Evolutionary conservation across 2,888 invertebrate species (phyloP).

Genomic region (Serripes groenlandicus): DNA sequence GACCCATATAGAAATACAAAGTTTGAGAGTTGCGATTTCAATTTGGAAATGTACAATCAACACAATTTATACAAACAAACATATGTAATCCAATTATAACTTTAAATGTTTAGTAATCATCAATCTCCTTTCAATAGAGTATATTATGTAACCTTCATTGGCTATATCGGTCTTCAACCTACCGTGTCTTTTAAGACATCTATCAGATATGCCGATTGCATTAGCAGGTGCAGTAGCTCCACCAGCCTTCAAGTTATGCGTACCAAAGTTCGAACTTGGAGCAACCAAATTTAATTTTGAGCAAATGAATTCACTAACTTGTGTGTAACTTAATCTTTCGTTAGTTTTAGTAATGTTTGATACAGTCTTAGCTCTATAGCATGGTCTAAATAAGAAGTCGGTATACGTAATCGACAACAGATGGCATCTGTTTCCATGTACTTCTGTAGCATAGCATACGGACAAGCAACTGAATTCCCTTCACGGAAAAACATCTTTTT

Average conservation of each 20-base stretch:
- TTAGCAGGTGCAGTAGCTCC: constrained; percentile 30
- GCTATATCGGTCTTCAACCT: constrained; percentile 37
- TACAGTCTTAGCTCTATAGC: constrained; percentile 7
- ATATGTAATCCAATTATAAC: no score
- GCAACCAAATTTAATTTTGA: constrained; percentile 39
- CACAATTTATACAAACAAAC: no score
- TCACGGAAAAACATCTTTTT: constrained; percentile 27
- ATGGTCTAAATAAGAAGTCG: constrained; percentile 32
- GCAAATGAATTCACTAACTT: constrained; percentile 30
- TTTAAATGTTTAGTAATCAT: no score
- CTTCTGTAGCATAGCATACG: constrained; percentile 20
- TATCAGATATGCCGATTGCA: constrained; percentile 12
- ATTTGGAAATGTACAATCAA: no score
- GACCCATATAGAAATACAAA: no score
- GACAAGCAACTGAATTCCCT: constrained; percentile 35
- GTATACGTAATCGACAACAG: not conserved
- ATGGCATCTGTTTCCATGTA: constrained; percentile 16
- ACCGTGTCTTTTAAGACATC: constrained; percentile 46
- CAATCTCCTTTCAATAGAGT: constrained; percentile 22
- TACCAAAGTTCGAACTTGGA: constrained; percentile 36
- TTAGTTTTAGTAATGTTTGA: constrained; percentile 11
- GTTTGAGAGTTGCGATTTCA: no score
- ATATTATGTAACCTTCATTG: constrained; percentile 37
- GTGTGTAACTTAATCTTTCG: constrained; percentile 36
- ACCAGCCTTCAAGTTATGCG: constrained; percentile 30